A percentile compares a stretch with the other conserved stretches of the same genome.
Conservation (phyloP, 1,140 invertebrate genomes). For the Eumaeus atala region DNA sequence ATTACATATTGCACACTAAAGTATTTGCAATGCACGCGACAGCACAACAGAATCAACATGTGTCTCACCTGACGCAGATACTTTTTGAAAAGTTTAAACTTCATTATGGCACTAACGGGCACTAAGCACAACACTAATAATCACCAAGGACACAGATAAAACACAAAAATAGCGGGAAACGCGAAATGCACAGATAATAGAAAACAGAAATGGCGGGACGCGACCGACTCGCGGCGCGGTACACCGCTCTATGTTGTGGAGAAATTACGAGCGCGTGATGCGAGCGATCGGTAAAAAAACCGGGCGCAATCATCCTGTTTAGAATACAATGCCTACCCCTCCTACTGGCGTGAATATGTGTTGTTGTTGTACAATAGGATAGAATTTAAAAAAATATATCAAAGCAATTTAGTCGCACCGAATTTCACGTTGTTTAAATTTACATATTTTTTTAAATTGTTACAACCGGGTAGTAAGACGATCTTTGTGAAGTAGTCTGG, state of each 20-base stretch:
- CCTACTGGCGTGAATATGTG: too few species aligned
- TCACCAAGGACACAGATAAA: constrained; percentile 2
- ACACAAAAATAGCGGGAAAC: constrained; percentile 12
- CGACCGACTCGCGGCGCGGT: constrained; percentile 10
- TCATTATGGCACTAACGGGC: constrained; percentile 19
- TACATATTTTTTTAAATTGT: too few species aligned
- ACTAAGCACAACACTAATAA: constrained; percentile 14
- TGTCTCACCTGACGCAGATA: constrained; percentile 14
- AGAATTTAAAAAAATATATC: too few species aligned
- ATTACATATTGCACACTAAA: too few species aligned
- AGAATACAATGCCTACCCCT: too few species aligned
- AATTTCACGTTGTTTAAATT: too few species aligned
- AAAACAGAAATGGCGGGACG: constrained; percentile 8
- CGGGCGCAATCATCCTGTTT: background rate
- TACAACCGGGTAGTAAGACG: too few species aligned
- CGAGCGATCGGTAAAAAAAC: background rate
- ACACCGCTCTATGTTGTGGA: constrained; percentile 15
- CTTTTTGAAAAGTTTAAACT: constrained; percentile 21
- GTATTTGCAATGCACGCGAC: too few species aligned
- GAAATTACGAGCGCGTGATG: constrained; percentile 11
- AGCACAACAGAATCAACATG: constrained; percentile 11
- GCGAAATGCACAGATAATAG: background rate
- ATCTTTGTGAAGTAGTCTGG: too few species aligned
- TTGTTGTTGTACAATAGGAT: too few species aligned
- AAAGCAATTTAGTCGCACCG: too few species aligned